Base-by-base conservation (phyloP, 2,113 vertebrate genomes). In the Malurus elegans region DNA sequence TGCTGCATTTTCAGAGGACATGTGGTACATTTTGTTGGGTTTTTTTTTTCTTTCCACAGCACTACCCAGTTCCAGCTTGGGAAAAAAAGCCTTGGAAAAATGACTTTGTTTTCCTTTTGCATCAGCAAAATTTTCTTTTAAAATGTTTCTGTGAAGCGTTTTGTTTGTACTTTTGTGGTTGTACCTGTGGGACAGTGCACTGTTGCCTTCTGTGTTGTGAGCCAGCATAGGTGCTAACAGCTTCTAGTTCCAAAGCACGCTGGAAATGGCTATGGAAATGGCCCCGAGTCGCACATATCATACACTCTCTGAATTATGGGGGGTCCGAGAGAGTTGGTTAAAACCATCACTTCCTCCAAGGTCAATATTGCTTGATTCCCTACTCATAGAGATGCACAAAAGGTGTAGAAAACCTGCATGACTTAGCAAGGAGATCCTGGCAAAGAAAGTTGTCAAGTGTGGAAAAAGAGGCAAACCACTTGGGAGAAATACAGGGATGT, bases 381-480 rank as follows among this genome's bases (percentile, higher is more conserved):
- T 36, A 51, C 53, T 75, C 26, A 26, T 12, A 44, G 17, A 25
- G 34, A 25, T 48, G 70, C 24, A 10, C 17, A 51, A 58, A 57
- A 12, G 0, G 8, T 3, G 3, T 21, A 24, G 67, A 44, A 80
- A 72, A 32, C 12, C 18, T 17, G 4, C 1, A 2, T 38, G 23
- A 2, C 18, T 72, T 31, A 50, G 34, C 14, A 57, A 36, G 0
- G 2, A 24, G 36, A 72, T 58, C 44, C 34, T 45, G 44, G 44
- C 12, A 51, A 73, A 51, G 23, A 26, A 58, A 57, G 45, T 51
- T 19, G 28, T 15, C n/a, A 45, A 88, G 60, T 53, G 9, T 66
- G 53, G 23, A 24, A 51, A 32, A 80, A 51, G 23, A 60, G 38
- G 7, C 38, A 66, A 65, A 58, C 23, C 8, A 17, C 12, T 45